These are phyloP conservation scores for Daubentonia madagascariensis DNA, from an alignment of 2,113 vertebrate species.

Conservation along the genomic window DNA sequence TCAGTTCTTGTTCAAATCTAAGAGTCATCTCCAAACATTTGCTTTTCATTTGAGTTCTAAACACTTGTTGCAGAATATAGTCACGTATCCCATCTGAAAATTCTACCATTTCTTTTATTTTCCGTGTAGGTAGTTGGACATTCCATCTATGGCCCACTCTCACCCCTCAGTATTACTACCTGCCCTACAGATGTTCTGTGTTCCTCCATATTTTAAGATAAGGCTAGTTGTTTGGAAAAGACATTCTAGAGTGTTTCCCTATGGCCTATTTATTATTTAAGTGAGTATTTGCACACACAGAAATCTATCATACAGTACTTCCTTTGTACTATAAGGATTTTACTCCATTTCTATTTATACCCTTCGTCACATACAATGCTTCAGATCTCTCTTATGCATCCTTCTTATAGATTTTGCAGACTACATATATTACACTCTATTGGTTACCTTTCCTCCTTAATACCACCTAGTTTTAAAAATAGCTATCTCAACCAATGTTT, in stretches of 20 bases:
- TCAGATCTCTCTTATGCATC: background rate
- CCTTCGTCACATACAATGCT: background rate
- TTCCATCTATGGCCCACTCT: background rate
- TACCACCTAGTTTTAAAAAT: conserved; percentile 1
- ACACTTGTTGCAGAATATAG: background rate
- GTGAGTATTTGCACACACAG: background rate
- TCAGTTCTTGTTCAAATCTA: background rate
- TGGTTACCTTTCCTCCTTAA: conserved; percentile 25
- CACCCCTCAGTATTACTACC: background rate
- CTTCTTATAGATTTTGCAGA: background rate
- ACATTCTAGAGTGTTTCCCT: background rate
- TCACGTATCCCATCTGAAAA: background rate
- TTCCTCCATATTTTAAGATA: background rate
- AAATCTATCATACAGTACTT: background rate
- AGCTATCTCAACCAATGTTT: conserved; percentile 18
- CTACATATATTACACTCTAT: background rate
- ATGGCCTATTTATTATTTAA: background rate
- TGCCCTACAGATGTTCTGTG: background rate
- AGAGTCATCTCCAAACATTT: background rate
- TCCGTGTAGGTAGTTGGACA: background rate
- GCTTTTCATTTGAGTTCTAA: conserved; percentile 8
- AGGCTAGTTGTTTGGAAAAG: background rate
- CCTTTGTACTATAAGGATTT: background rate
- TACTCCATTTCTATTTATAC: background rate
- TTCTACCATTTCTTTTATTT: background rate